Conservation (phyloP, 2,797 vertebrate genomes). For the Hemitrygon akajei region DNA sequence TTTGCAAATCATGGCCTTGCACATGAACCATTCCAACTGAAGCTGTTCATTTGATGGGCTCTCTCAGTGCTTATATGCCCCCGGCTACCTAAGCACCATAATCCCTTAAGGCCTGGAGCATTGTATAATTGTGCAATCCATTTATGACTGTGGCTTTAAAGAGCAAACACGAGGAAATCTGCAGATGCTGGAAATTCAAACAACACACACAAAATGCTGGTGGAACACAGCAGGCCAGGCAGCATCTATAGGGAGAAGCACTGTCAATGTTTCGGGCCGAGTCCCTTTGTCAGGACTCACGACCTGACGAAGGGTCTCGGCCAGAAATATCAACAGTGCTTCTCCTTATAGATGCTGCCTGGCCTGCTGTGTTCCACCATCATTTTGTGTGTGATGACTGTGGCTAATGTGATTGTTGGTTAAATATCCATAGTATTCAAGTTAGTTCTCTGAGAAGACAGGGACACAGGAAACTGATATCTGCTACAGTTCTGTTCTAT, state of each 20-base stretch:
- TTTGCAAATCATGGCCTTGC: not conserved
- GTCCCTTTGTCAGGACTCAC: no score
- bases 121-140: not conserved
- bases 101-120: not conserved
- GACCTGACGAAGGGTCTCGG: no score
- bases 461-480: not conserved
- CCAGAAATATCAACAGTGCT: no score
- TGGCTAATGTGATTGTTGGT: not conserved
- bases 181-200: no score
- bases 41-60: not conserved
- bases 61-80: not conserved
- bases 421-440: not conserved
- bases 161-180: no score
- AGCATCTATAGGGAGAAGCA: no score
- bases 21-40: not conserved
- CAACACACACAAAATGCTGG: no score
- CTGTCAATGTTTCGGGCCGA: no score
- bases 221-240: no score
- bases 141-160: not conserved
- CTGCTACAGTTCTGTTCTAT: not conserved
- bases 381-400: no score
- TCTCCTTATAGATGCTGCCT: no score
- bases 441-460: not conserved
- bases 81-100: not conserved
- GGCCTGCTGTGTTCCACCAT: no score